Evolutionary conservation across 2,113 vertebrate species (phyloP), one percentile per base, ranked within the genome.

Genomic region (Alces alces): DNA sequence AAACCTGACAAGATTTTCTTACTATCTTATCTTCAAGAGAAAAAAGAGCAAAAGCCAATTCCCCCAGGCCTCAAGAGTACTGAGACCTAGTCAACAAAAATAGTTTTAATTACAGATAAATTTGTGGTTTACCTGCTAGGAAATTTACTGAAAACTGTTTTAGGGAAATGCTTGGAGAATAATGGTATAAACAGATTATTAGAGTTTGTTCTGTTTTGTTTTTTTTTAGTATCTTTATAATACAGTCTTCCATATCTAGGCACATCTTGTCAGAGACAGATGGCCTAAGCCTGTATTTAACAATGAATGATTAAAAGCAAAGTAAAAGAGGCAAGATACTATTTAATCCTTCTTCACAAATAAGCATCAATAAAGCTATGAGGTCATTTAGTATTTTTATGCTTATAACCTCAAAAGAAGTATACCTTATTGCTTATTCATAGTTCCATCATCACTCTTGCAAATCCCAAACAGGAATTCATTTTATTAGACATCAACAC

Each of bases 251-350:
- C 96, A 96, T 92, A 98, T 98, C 98, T 97, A 98, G 83, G 97
- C 96, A 64, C 95, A 73, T 28, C 96, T 50, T 91, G 58, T 93
- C 66, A 36, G 89, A 98, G 98, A 99, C 98, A 98, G 98, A 99
- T 97, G 97, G 98, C 86, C 93, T 47, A 15, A 93, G 94, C 96
- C 97, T 98, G 97, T 96, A 97, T 98, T 93, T 98, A 99, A 98
- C 98, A 95, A 64, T 98, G 97, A 98, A 98, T 98, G 98, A 99
- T 97, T 97, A 98, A 98, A 98, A 98, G 90, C 70, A 96, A 98
- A 98, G 93, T 33, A 97, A 98, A 98, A 98, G 97, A 98, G 97
- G 98, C 45, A 98, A 98, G 98, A 98, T 97, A 97, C 97, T 98
- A 96, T 95, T 98, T 98, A 96, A 98, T 99, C 95, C 98, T 98